phyloP scores from a whole-genome alignment of 1,140 invertebrate species.

The Chymomyza costata region DNA sequence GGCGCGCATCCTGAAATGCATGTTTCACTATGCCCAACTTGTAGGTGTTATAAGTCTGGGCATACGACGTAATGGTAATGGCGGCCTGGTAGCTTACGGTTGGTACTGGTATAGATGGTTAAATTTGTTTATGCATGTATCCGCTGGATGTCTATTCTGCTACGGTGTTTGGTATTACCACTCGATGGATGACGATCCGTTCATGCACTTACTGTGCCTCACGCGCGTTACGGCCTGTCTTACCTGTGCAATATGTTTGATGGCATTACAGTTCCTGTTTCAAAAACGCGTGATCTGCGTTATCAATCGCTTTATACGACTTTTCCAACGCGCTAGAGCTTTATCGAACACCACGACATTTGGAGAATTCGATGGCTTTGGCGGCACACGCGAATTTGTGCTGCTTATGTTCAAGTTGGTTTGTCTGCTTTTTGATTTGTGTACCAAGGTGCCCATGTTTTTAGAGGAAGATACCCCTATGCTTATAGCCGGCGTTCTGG shows the following conservation, averaged over 20 bases:
- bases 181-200: neutral
- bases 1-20: conserved; percentile 8
- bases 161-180: neutral
- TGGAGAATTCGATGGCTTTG: conserved; percentile 25
- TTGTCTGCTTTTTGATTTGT: conserved; percentile 37
- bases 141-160: neutral
- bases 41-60: conserved; percentile 29
- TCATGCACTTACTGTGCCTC: conserved; percentile 12
- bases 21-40: conserved; percentile 24
- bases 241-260: conserved; percentile 18
- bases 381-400: conserved; percentile 39
- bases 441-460: conserved; percentile 12
- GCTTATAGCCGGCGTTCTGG: neutral
- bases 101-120: conserved; percentile 36
- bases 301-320: conserved; percentile 39
- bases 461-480: neutral
- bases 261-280: conserved; percentile 35
- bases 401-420: conserved; percentile 34
- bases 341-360: conserved; percentile 11
- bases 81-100: conserved; percentile 12
- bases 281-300: conserved; percentile 33
- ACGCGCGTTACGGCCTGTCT: conserved; percentile 21
- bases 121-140: conserved; percentile 20
- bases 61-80: conserved; percentile 3
- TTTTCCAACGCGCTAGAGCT: conserved; percentile 35